Base-by-base conservation (phyloP, 1,140 invertebrate genomes). In the Atta texana region DNA sequence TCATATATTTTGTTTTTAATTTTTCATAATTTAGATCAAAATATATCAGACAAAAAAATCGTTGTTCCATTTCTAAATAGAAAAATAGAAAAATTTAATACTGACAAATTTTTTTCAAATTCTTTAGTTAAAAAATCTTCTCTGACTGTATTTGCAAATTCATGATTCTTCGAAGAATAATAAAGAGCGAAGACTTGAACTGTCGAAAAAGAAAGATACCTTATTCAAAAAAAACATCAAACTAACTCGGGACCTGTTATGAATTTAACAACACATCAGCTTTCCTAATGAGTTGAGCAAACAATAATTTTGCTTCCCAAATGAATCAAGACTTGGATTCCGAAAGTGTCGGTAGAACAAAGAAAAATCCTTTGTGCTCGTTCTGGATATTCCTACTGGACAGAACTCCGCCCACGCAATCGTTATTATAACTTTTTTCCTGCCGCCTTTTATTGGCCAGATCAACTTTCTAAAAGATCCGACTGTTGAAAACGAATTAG, bases 231-330 rank as follows among this genome's bases (percentile, higher is more conserved):
- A 51, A 68, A 68, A 44, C 8, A 21, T 7, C 24, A 80, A 86
- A 59, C 14, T n/a, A 77, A 61, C 49, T 18, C 6, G 61, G 16
- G 59, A 51, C 12, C 90, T 80, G 75, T 86, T 88, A 80, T 80
- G 72, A 89, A 90, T 89, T 90, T 89, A 91, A 90, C 90, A 90
- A 92, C 88, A 89, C 85, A 90, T 90, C 88, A 86, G 55, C 59
- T 49, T 71, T 53, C 34, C 86, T 92, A 93, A 93, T 92, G 92
- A 93, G 91, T 89, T 88, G 88, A 92, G 87, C 89, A 93, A 93
- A 91, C 87, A 92, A 71, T 61, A 77, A 77, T 53, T 76, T 63
- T 10, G 51, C 63, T 72, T 82, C 49, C 24, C 39, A 74, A 68
- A 53, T 69, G 57, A 18, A 63, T 61, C 64, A 10, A 61, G 66